phyloP scores from a whole-genome alignment of 2,797 vertebrate genomes.

The Sciurus carolinensis region DNA sequence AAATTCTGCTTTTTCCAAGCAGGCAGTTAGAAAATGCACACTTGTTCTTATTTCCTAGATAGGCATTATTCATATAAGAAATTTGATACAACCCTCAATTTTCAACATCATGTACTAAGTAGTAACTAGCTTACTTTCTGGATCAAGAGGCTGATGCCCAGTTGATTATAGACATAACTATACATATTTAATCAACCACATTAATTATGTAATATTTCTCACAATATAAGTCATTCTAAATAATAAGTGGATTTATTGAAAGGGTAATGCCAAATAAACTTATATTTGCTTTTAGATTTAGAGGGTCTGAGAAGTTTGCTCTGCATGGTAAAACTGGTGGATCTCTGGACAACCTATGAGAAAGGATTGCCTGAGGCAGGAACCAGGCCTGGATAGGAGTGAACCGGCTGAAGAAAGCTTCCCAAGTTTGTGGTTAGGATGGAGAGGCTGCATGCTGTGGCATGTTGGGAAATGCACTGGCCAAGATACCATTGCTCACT shows the following conservation, averaged over 20 bases:
- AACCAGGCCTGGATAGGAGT: neutral
- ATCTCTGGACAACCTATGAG: neutral
- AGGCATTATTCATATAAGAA: neutral
- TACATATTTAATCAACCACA: neutral
- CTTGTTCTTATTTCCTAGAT: neutral
- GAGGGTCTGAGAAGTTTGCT: neutral
- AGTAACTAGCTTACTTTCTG: conserved; percentile 18
- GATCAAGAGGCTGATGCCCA: neutral
- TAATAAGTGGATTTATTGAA: conserved; percentile 38
- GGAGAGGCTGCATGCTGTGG: neutral
- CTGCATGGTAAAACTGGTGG: neutral
- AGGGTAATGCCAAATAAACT: neutral
- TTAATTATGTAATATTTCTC: neutral
- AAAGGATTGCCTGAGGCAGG: neutral
- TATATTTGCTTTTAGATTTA: neutral
- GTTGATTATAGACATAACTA: neutral
- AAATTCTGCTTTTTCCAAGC: neutral
- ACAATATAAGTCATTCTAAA: neutral
- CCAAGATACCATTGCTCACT: neutral
- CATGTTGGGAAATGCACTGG: neutral
- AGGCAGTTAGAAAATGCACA: neutral
- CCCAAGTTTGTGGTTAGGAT: neutral
- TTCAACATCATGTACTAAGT: neutral
- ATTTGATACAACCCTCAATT: neutral
- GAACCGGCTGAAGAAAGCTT: neutral